Conservation (phyloP, 2,797 vertebrate species). For the Oceanodroma leucorhoa region DNA sequence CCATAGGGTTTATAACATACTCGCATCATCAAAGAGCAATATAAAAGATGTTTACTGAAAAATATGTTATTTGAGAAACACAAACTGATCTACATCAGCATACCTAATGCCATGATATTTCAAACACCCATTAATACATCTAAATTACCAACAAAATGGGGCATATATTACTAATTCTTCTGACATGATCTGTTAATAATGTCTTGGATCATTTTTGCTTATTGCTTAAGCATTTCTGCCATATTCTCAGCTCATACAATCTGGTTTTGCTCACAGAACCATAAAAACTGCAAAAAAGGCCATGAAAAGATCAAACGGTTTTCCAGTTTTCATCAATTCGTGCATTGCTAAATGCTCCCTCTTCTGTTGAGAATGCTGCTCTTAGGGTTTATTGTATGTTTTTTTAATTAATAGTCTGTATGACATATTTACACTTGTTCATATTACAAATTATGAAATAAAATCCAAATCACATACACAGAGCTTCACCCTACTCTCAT, state of each 20-base stretch:
- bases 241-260: neutral
- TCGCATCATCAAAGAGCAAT: neutral
- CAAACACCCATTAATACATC: neutral
- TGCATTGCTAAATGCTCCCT: neutral
- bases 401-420: neutral
- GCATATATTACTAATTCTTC: neutral
- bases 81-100: neutral
- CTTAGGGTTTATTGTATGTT: neutral
- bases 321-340: neutral
- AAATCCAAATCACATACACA: neutral
- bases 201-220: neutral
- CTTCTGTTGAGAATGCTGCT: neutral
- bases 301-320: neutral
- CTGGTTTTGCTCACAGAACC: neutral
- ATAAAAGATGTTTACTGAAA: neutral
- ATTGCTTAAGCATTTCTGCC: neutral
- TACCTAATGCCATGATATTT: neutral
- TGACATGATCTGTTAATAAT: neutral
- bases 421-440: neutral
- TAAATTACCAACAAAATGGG: neutral
- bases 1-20: neutral
- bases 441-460: neutral
- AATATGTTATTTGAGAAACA: neutral
- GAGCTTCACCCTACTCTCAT: neutral
- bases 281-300: neutral